These are phyloP conservation scores for Anguilla megastoma DNA, from an alignment of 2,797 vertebrate genomes.

Conservation along the genomic window DNA sequence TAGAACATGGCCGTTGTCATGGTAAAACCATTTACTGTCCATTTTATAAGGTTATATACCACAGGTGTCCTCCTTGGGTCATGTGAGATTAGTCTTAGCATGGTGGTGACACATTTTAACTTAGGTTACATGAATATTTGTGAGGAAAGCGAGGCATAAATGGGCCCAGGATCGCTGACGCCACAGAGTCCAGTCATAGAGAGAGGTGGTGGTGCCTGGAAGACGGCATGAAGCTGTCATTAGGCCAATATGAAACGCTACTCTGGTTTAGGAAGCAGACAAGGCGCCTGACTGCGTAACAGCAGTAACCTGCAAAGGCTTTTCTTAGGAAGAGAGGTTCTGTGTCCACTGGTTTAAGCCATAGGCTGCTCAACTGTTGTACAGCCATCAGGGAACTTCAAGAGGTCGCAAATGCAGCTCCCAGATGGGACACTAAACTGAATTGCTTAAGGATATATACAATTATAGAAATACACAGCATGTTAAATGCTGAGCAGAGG, in stretches of 20 bases:
- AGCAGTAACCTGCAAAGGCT: not conserved
- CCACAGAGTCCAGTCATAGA: not conserved
- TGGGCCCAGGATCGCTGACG: not conserved
- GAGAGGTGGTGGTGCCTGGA: not conserved
- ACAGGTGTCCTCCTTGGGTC: not conserved
- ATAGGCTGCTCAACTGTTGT: not conserved
- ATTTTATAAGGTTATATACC: not conserved
- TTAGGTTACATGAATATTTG: not conserved
- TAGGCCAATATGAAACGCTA: not conserved
- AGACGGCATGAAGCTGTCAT: constrained; percentile 2
- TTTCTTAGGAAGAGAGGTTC: not conserved
- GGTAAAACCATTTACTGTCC: not conserved
- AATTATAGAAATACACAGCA: not conserved
- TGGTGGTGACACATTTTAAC: not conserved
- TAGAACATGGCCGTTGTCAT: not conserved
- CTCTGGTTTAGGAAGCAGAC: not conserved
- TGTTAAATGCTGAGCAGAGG: not conserved
- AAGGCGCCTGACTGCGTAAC: not conserved
- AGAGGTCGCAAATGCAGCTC: not conserved
- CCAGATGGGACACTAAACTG: not conserved
- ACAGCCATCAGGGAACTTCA: not conserved
- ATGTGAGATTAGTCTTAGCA: not conserved
- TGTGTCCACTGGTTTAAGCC: not conserved
- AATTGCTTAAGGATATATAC: not conserved
- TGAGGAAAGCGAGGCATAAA: not conserved